Conservation (phyloP, 2,888 invertebrate genomes). For the Lithosia quadra region DNA sequence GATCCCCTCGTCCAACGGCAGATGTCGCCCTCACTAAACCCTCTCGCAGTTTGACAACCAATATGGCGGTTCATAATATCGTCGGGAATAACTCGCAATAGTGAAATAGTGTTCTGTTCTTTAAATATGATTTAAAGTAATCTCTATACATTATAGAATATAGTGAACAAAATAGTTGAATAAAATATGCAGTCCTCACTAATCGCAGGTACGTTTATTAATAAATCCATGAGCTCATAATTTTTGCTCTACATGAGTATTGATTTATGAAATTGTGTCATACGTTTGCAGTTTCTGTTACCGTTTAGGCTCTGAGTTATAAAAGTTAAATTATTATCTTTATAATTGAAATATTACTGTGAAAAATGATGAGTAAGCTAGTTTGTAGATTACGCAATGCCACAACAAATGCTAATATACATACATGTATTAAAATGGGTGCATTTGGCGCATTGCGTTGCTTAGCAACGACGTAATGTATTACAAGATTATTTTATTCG, state of each 20-base stretch:
- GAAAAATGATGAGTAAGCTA: conserved; percentile 5
- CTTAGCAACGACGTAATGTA: conserved; percentile 69
- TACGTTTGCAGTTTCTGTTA: conserved; percentile 27
- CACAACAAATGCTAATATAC: conserved; percentile 37
- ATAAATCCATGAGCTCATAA: conserved; percentile 24
- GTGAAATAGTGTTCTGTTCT: conserved; percentile 51
- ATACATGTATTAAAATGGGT: conserved; percentile 60
- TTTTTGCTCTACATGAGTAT: conserved; percentile 57
- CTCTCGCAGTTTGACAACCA: conserved; percentile 54
- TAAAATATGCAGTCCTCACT: conserved; percentile 40
- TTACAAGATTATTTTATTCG: conserved; percentile 34
- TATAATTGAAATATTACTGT: conserved; percentile 3
- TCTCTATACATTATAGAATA: conserved; percentile 18
- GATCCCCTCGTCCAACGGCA: conserved; percentile 57
- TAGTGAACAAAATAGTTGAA: conserved; percentile 36
- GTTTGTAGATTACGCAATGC: conserved; percentile 49
- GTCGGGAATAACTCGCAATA: conserved; percentile 60
- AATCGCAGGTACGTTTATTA: conserved; percentile 45
- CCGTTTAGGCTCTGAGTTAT: neutral
- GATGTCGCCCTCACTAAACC: conserved; percentile 64
- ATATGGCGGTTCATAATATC: conserved; percentile 50
- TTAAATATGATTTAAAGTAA: conserved; percentile 14
- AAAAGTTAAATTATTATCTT: neutral
- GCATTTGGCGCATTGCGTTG: conserved; percentile 79
- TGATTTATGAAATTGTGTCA: conserved; percentile 63